Conservation (phyloP, 2,113 vertebrate genomes). For the Madoqua kirkii region DNA sequence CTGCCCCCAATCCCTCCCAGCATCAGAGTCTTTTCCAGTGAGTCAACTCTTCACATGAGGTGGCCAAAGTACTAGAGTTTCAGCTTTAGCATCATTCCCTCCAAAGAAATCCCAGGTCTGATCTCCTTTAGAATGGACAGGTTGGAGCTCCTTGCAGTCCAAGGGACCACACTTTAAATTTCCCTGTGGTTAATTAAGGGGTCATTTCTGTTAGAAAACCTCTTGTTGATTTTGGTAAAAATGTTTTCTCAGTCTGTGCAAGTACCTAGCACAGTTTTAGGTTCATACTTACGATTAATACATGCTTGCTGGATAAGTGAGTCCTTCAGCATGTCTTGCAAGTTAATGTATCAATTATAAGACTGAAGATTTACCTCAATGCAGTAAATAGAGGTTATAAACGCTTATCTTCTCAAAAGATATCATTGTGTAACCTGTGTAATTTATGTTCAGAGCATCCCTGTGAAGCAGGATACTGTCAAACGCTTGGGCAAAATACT, state of each 20-base stretch:
- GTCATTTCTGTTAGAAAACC: not conserved
- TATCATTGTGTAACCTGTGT: not conserved
- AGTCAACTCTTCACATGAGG: too few species aligned
- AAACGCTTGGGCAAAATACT: not conserved
- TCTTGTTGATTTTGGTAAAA: slow-evolving; percentile 1
- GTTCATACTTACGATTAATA: not conserved
- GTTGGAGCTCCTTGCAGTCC: too few species aligned
- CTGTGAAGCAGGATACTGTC: not conserved
- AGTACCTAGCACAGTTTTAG: not conserved
- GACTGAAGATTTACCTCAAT: not conserved
- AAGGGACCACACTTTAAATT: not conserved
- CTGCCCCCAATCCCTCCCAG: too few species aligned
- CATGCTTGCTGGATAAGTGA: not conserved
- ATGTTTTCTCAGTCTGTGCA: not conserved
- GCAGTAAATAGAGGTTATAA: not conserved
- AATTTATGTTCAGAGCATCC: not conserved
- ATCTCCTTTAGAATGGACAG: too few species aligned
- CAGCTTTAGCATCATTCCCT: too few species aligned
- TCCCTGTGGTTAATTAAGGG: not conserved
- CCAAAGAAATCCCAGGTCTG: too few species aligned
- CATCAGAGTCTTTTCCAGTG: too few species aligned
- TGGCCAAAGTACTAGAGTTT: too few species aligned
- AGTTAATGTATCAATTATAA: not conserved
- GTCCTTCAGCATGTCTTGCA: slow-evolving; percentile 8
- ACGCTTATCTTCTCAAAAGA: not conserved